Percentiles rank a stretch among this genome's conserved stretches.
These are phyloP conservation scores for Leptopilina syphax DNA, from an alignment of 2,888 invertebrate genomes.

Conservation along the genomic window DNA sequence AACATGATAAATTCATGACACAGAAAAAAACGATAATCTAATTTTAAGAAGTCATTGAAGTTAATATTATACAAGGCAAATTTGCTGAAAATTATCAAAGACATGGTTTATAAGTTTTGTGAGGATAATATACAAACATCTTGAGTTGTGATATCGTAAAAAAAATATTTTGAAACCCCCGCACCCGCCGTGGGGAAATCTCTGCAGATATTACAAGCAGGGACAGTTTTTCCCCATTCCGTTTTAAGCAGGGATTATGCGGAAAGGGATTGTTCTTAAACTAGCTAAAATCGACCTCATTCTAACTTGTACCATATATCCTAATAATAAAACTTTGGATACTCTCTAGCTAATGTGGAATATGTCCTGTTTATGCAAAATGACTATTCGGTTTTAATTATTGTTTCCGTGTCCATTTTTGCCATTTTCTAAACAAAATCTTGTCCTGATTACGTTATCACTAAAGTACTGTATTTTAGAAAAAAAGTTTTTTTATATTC, in stretches of 20 bases:
- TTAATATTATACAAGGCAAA: no score
- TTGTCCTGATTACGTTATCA: no score
- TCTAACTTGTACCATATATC: constrained; percentile 27
- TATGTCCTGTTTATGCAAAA: neutral
- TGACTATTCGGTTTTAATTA: neutral
- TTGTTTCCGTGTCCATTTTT: neutral
- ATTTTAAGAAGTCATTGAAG: no score
- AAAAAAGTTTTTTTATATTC: no score
- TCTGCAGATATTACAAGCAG: constrained; percentile 5
- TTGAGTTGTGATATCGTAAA: neutral
- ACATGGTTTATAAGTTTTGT: no score
- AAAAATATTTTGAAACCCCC: constrained; percentile 12
- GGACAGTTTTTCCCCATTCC: constrained; percentile 36
- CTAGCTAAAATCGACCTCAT: constrained; percentile 31
- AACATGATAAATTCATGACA: no score
- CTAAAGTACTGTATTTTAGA: no score
- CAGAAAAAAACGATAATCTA: no score
- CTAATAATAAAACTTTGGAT: constrained; percentile 31
- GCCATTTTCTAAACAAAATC: no score
- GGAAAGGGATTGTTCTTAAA: constrained; percentile 31
- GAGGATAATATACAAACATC: no score
- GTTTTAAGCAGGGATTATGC: constrained; percentile 29
- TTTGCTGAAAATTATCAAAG: no score
- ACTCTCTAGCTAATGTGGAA: neutral
- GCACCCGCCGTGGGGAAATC: constrained; percentile 13